Base-by-base conservation (phyloP, 2,113 vertebrate species). In the Myodes glareolus region DNA sequence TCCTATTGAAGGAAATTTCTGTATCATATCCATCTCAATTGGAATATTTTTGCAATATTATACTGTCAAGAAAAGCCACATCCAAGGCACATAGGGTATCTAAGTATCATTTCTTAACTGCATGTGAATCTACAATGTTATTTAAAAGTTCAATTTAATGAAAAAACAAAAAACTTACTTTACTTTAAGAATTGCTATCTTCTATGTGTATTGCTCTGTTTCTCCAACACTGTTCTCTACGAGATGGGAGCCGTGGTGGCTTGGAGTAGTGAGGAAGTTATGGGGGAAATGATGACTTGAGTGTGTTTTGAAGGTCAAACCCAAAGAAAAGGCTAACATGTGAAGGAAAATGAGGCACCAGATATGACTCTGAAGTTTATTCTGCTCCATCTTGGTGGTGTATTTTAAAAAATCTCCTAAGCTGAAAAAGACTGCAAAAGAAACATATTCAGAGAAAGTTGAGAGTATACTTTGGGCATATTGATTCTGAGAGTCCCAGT, bases 221-320 rank as follows among this genome's bases (percentile, higher is more conserved):
- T 93, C 63, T 91, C 81, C 50, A 61, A 88, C 36, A 91, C n/a
- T 90, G 27, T 70, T 67, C 42, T 17, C 42, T 90, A 55, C 70
- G 25, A 95, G 50, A 88, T 77, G 77, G 19, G 7, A 88, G 47
- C 75, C 25, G 65, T 55, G 50, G 21, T 55, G 39, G 91, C 65
- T 92, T 92, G n/a, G 58, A 80, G 36, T 61, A 91, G 42, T 65
- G 42, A 96, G 23, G 84, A 63, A 90, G 27, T 78, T n/a, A 19
- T 84, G 45, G 25, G 31, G n/a, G n/a, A 91, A 58, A 95, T 70
- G 63, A 76, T 23, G 52, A 39, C 42, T 63, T 82, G 45, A 29
- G 52, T 92, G 7, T 95, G 87, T 94, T 95, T 89, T 87, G 67
- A 94, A 94, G 12, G n/a, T 13, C 31, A 72, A 92, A 88, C n/a